Evolutionary conservation across 2,888 invertebrate species (phyloP).

Genomic region (Drosophila borealis): DNA sequence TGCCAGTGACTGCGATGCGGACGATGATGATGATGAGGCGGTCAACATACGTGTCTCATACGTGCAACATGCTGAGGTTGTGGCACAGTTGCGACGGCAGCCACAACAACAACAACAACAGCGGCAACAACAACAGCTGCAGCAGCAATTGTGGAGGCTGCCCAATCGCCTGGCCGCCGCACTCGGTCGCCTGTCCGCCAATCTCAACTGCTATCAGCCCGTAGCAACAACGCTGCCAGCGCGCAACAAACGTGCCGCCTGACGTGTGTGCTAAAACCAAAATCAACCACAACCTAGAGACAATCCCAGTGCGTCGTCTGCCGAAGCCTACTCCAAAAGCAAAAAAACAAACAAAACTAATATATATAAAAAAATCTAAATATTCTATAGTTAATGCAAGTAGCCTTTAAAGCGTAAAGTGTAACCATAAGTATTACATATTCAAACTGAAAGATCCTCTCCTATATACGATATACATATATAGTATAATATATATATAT

Average conservation of each 20-base stretch:
- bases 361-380: conserved; percentile 33
- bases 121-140: conserved; percentile 39
- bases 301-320: conserved; percentile 72
- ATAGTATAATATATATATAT: not conserved
- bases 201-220: conserved; percentile 76
- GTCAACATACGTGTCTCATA: conserved; percentile 72
- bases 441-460: conserved; percentile 38
- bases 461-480: conserved; percentile 10
- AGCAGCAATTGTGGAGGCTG: conserved; percentile 59
- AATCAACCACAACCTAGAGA: conserved; percentile 53
- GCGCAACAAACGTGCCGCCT: conserved; percentile 30
- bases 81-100: conserved; percentile 52
- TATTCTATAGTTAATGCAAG: conserved; percentile 40
- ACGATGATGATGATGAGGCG: conserved; percentile 67
- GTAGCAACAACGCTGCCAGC: conserved; percentile 12
- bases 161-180: conserved; percentile 63
- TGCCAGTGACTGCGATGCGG: conserved; percentile 53
- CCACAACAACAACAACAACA: conserved; percentile 19
- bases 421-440: conserved; percentile 60
- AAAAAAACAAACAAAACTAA: conserved; percentile 25
- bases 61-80: conserved; percentile 69
- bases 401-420: conserved; percentile 42
- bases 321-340: conserved; percentile 40
- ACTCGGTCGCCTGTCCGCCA: conserved; percentile 68
- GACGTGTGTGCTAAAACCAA: conserved; percentile 11